Base-by-base conservation (phyloP, 2,113 vertebrate species). In the Cephalopholis sonnerati region DNA sequence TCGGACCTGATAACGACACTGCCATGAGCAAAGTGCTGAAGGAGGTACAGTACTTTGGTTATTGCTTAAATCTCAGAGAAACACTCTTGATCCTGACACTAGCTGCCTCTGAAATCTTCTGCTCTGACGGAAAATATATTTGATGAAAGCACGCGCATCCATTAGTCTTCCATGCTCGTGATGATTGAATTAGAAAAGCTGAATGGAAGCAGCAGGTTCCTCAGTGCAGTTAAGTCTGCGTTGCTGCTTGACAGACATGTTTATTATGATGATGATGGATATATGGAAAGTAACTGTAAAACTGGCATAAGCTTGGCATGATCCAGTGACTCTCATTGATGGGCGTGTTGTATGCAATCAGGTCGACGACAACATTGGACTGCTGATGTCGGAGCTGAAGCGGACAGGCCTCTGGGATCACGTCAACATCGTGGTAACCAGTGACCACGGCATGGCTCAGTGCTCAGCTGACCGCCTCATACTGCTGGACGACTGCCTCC, bases 371-470 rank as follows among this genome's bases (percentile, higher is more conserved):
- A 88, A 95, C 4, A 48, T 99, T 4, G 97, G 97, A 25, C 91
- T 96, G 50, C 93, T 99, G 48, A 85, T 96, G 16, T 77, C 89
- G 0, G 95, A 95, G 89, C 87, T 99, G 63, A 96, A 97, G 62
- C 58, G 70, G 0, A 74, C 70, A 0, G 96, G 96, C 9, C 83
- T 99, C 51, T 99, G 97, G 98, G 96, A 97, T 20, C 93, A 61
- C 22, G 29, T 98, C 25, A 99, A 99, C 63, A 51, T 99, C 24
- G 91, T 99, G 1, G 93, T 99, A 76, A 99, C 98, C 46, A 99
- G 98, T 17, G 98, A 99, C 89, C 98, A 99, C 16, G 98, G 98
- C n/a, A 99, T 99, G 98, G 81, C 95, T 10, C 96, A 99, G 86
- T 99, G 97, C 64, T 97, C 97, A 5, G 3, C 91, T 11, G 69